Evolutionary conservation across 2,888 invertebrate species (phyloP).

Genomic region (Coenonympha glycerion): DNA sequence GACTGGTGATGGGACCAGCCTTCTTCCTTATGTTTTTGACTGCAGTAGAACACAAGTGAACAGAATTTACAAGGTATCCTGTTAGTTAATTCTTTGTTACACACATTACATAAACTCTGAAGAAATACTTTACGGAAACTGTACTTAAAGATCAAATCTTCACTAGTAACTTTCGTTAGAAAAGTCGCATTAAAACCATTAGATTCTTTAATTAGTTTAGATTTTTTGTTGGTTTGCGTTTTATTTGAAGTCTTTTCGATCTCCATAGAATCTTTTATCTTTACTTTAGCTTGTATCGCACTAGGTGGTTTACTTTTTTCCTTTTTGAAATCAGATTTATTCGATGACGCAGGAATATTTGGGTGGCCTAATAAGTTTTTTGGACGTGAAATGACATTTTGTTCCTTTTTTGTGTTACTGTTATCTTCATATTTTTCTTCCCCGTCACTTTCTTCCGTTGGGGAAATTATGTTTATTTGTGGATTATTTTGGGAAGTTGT

Average conservation of each 20-base stretch:
- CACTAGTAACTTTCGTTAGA: conserved; percentile 72
- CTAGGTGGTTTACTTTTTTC: conserved; percentile 68
- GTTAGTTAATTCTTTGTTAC: conserved; percentile 55
- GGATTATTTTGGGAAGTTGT: conserved; percentile 41
- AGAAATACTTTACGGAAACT: conserved; percentile 79
- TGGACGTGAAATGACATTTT: conserved; percentile 61
- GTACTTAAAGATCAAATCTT: conserved; percentile 79
- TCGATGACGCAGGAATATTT: conserved; percentile 73
- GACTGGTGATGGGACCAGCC: conserved; percentile 76
- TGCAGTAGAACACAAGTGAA: conserved; percentile 80
- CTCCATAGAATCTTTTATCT: conserved; percentile 59
- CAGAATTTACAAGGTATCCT: conserved; percentile 70
- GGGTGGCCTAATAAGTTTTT: conserved; percentile 75
- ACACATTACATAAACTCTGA: conserved; percentile 75
- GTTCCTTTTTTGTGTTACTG: conserved; percentile 32
- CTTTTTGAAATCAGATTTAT: conserved; percentile 69
- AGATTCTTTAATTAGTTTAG: conserved; percentile 37
- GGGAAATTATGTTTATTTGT: conserved; percentile 53
- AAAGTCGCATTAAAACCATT: conserved; percentile 41
- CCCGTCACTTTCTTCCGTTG: conserved; percentile 43
- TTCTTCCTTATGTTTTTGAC: conserved; percentile 75
- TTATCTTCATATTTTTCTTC: conserved; percentile 34
- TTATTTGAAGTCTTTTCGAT: conserved; percentile 37
- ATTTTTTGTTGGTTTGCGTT: conserved; percentile 50
- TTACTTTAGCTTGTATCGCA: conserved; percentile 55